These are phyloP conservation scores for Haplochromis vanheusdeni DNA, from an alignment of 2,113 vertebrate genomes.

Conservation along the genomic window DNA sequence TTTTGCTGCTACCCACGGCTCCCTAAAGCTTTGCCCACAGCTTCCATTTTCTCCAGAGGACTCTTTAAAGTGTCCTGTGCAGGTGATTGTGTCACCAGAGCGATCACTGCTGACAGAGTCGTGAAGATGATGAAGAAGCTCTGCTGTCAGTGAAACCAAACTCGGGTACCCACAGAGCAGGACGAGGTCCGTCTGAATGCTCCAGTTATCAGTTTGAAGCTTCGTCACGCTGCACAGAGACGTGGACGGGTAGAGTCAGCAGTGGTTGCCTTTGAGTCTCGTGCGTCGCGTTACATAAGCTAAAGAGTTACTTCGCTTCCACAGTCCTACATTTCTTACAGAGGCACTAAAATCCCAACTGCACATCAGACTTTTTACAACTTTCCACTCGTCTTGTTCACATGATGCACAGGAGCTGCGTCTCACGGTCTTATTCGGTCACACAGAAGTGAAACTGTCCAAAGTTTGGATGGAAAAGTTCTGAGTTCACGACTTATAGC, in stretches of 20 bases:
- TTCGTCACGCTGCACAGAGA: not conserved
- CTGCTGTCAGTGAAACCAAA: not conserved
- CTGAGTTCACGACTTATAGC: not conserved
- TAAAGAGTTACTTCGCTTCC: not conserved
- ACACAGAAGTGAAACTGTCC: not conserved
- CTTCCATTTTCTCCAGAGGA: not conserved
- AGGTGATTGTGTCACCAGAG: not conserved
- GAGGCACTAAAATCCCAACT: not conserved
- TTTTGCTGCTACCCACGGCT: not conserved
- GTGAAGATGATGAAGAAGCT: not conserved
- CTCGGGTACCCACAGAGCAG: accelerated
- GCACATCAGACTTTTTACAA: not conserved
- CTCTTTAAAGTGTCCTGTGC: not conserved
- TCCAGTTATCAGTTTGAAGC: not conserved
- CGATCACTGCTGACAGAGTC: not conserved
- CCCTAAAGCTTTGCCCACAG: not conserved
- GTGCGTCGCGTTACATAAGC: not conserved
- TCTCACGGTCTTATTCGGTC: not conserved
- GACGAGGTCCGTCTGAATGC: not conserved
- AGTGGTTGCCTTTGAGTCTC: not conserved
- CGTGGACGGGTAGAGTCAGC: not conserved
- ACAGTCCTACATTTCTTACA: not conserved
- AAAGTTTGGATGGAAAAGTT: not conserved
- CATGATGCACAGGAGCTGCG: not conserved
- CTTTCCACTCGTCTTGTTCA: not conserved